These are phyloP conservation scores for Passer montanus DNA, from an alignment of 2,113 vertebrate genomes.

Conservation along the genomic window DNA sequence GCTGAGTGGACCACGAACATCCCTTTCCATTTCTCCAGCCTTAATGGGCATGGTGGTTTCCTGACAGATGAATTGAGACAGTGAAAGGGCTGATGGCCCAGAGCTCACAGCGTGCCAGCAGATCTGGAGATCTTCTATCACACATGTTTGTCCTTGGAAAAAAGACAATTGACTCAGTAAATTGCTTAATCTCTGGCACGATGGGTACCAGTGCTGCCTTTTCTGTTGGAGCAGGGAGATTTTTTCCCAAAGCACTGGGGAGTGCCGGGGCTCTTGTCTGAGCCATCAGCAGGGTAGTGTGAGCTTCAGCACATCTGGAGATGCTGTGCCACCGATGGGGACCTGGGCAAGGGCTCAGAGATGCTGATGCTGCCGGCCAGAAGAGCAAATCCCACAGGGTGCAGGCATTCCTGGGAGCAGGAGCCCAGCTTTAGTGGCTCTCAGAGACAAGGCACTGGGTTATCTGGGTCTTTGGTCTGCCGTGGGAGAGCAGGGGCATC, in stretches of 20 bases:
- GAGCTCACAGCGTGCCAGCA: constrained; percentile 43
- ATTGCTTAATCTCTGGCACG: constrained; percentile 50
- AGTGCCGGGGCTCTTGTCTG: neutral
- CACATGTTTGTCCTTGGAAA: constrained; percentile 65
- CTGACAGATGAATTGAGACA: constrained; percentile 61
- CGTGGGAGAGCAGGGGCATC: neutral
- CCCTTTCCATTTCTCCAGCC: constrained; percentile 15
- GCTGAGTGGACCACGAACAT: neutral
- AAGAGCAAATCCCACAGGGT: neutral
- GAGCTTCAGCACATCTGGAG: neutral
- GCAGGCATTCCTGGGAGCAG: neutral
- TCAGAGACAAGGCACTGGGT: neutral
- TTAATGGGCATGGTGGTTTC: constrained; percentile 26
- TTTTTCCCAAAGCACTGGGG: neutral
- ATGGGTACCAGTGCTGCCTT: neutral
- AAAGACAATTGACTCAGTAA: constrained; percentile 66
- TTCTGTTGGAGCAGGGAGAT: neutral
- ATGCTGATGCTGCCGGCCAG: neutral
- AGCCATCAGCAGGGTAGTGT: neutral
- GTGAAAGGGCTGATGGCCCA: constrained; percentile 55
- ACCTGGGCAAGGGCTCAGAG: neutral
- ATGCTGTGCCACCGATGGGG: neutral
- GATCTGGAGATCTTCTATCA: constrained; percentile 60
- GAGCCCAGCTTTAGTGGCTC: neutral
- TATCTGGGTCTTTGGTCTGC: neutral